Evolutionary conservation across 2,888 invertebrate species (phyloP).

Genomic region (Zygaena filipendulae): DNA sequence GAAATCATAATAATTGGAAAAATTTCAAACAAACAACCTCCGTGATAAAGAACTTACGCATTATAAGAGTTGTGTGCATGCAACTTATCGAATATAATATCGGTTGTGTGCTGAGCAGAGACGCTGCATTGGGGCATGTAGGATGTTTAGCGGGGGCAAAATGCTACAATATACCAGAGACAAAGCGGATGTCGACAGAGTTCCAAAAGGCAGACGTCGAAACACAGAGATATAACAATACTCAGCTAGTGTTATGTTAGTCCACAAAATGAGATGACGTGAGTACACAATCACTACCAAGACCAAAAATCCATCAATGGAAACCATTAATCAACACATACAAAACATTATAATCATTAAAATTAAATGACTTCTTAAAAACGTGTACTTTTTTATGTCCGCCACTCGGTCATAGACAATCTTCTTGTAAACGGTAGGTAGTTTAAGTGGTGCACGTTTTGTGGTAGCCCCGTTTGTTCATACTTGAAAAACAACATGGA

Average conservation of each 20-base stretch:
- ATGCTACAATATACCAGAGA: constrained; percentile 54
- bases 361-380: constrained; percentile 39
- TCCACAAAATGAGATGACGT: constrained; percentile 50
- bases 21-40: too few relatives aligned
- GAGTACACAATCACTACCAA: constrained; percentile 55
- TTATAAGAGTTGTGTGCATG: too few relatives aligned
- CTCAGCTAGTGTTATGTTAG: constrained; percentile 39
- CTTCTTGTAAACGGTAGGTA: too few relatives aligned
- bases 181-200: constrained; percentile 52
- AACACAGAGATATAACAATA: too few relatives aligned
- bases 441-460: constrained; percentile 56
- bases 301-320: too few relatives aligned
- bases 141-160: constrained; percentile 53
- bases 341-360: too few relatives aligned
- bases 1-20: too few relatives aligned
- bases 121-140: constrained; percentile 44
- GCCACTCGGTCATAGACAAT: constrained; percentile 17
- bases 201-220: constrained; percentile 36
- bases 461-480: constrained; percentile 50
- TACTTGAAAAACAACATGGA: constrained; percentile 57
- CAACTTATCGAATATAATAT: too few relatives aligned
- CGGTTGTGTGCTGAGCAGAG: constrained; percentile 50
- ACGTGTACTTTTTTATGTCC: constrained; percentile 23
- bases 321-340: too few relatives aligned
- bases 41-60: too few relatives aligned